Evolutionary conservation across 2,888 invertebrate genomes (phyloP).

Genomic region (Dicranocentrus wangi): DNA sequence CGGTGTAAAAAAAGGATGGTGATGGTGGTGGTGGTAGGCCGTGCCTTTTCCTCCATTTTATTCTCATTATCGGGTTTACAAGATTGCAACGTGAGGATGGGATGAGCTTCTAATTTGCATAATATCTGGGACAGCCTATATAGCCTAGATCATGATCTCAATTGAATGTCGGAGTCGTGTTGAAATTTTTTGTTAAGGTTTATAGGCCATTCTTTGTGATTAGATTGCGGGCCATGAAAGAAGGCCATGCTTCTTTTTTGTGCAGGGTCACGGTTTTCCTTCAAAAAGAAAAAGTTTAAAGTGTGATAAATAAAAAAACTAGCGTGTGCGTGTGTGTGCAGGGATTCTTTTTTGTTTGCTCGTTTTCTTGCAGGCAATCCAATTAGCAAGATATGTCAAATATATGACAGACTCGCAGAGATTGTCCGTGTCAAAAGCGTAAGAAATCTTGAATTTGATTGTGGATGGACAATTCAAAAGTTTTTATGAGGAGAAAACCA

Average conservation of each 20-base stretch:
- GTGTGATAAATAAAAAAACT: background rate
- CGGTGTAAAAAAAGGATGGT: background rate
- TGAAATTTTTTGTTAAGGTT: background rate
- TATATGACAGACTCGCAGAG: too few relatives aligned
- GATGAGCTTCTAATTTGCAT: background rate
- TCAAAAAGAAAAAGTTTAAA: background rate
- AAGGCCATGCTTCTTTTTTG: background rate
- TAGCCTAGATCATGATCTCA: background rate
- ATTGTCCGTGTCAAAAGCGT: too few relatives aligned
- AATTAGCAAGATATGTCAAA: too few relatives aligned
- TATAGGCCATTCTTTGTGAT: background rate
- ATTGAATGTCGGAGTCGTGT: background rate
- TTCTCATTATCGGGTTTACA: background rate
- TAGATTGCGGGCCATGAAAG: background rate
- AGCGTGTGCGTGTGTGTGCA: too few relatives aligned
- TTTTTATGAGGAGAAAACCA: too few relatives aligned
- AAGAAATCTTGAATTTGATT: too few relatives aligned
- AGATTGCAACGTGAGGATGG: background rate
- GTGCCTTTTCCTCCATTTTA: background rate
- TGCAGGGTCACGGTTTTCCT: background rate
- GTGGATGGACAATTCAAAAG: too few relatives aligned
- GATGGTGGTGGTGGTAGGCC: background rate
- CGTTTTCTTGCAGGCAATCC: too few relatives aligned
- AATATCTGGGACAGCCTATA: background rate
- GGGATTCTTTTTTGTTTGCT: too few relatives aligned